Evolutionary conservation across 1,140 invertebrate genomes (phyloP).

Genomic region (Drosophila albomicans): DNA sequence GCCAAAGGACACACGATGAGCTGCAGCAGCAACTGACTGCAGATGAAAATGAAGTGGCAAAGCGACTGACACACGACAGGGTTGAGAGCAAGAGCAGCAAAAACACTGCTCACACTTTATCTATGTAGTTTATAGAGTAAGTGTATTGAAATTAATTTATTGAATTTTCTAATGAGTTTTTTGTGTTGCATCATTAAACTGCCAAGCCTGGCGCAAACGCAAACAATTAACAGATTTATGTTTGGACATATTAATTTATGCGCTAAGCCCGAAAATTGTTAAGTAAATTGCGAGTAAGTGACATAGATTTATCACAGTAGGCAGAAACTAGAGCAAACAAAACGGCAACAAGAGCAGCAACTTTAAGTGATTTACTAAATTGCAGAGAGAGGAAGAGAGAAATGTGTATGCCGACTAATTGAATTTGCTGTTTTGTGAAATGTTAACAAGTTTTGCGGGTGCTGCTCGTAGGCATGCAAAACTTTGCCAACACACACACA

Average conservation of each 20-base stretch:
- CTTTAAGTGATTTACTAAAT: conserved; percentile 77
- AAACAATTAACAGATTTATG: conserved; percentile 76
- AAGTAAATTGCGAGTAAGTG: conserved; percentile 60
- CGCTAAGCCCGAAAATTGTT: conserved; percentile 57
- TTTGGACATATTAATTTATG: conserved; percentile 76
- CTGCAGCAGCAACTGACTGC: background rate
- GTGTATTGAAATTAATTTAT: conserved; percentile 80
- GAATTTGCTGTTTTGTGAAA: conserved; percentile 82
- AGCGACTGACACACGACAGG: conserved; percentile 40
- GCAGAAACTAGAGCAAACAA: conserved; percentile 2
- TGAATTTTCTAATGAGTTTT: conserved; percentile 79
- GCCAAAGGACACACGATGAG: conserved; percentile 41
- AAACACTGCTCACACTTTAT: conserved; percentile 58
- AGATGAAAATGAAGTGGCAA: conserved; percentile 75
- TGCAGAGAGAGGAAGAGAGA: conserved; percentile 4
- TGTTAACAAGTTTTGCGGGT: conserved; percentile 77
- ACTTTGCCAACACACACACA: conserved; percentile 17
- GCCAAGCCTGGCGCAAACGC: conserved; percentile 49
- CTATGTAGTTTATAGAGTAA: conserved; percentile 16
- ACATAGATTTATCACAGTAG: conserved; percentile 61
- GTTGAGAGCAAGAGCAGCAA: background rate
- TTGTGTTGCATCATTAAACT: conserved; percentile 42
- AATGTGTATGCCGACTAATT: conserved; percentile 60
- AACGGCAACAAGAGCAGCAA: conserved; percentile 37
- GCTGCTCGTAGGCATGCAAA: conserved; percentile 49